Evolutionary conservation across 2,888 invertebrate species (phyloP).

Genomic region (Nomada ruficornis): DNA sequence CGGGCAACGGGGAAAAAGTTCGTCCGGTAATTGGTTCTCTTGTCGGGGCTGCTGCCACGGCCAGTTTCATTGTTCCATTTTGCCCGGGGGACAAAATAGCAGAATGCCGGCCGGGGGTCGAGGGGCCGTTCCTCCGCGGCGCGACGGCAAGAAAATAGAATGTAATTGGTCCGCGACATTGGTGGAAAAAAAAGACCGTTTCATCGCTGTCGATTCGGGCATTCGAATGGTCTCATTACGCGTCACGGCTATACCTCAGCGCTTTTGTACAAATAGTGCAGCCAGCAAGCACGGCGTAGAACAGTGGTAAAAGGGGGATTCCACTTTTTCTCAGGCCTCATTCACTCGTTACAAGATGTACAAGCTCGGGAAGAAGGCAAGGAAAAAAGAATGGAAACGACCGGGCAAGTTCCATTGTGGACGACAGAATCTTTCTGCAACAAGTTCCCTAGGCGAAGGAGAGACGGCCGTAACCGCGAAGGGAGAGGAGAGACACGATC

Average conservation of each 20-base stretch:
- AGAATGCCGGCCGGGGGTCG: constrained; percentile 41
- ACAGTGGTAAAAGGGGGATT: no score
- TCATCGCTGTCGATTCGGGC: neutral
- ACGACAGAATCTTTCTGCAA: neutral
- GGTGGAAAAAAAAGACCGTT: constrained; percentile 6
- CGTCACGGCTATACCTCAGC: neutral
- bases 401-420: neutral
- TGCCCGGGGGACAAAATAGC: constrained; percentile 38
- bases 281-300: neutral
- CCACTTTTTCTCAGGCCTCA: neutral
- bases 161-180: neutral
- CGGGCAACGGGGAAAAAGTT: constrained; percentile 48
- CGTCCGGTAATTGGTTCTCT: constrained; percentile 56
- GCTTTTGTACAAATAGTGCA: constrained; percentile 4
- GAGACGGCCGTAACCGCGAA: neutral
- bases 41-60: constrained; percentile 31
- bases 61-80: constrained; percentile 44
- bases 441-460: neutral
- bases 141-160: constrained; percentile 34
- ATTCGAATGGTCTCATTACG: constrained; percentile 51
- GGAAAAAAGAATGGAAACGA: neutral
- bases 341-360: neutral
- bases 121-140: constrained; percentile 31
- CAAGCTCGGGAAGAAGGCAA: no score
- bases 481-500: neutral